phyloP scores from a whole-genome alignment of 2,888 invertebrate genomes.

The Papilio gigon region DNA sequence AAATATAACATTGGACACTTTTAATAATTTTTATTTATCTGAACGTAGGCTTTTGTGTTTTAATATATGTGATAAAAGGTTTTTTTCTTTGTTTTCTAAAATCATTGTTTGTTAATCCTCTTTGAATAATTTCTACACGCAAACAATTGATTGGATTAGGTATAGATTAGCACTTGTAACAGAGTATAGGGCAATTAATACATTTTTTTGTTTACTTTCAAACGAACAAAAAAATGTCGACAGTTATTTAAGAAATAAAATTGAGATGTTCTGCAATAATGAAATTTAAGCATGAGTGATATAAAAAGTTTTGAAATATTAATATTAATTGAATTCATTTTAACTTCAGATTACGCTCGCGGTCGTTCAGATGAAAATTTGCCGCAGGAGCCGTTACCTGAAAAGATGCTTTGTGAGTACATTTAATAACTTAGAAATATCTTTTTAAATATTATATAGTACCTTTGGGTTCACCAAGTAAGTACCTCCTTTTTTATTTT shows the following conservation, averaged over 20 bases:
- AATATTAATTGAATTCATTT: conserved; percentile 14
- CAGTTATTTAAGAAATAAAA: too few species aligned
- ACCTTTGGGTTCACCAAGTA: too few species aligned
- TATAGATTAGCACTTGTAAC: too few species aligned
- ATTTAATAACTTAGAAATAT: conserved; percentile 4
- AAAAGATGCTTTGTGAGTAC: conserved; percentile 68
- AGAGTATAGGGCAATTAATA: too few species aligned
- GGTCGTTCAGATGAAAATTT: conserved; percentile 64
- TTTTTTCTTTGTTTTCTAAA: too few species aligned
- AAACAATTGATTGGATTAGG: too few species aligned
- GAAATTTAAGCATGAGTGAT: background rate
- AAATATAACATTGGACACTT: conserved; percentile 28
- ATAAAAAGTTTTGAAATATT: conserved; percentile 1
- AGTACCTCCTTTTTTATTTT: too few species aligned
- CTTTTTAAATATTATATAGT: conserved; percentile 20
- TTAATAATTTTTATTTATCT: background rate
- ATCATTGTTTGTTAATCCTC: too few species aligned
- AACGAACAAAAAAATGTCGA: too few species aligned
- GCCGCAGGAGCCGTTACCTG: conserved; percentile 57
- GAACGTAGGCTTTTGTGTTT: background rate
- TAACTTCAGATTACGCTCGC: conserved; percentile 68
- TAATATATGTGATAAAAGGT: background rate
- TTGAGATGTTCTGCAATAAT: background rate
- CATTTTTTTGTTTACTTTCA: too few species aligned
- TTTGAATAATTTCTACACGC: too few species aligned